Percentiles rank a stretch among this genome's conserved stretches.
These are phyloP conservation scores for Betta splendens DNA, from an alignment of 2,797 vertebrate genomes.

Conservation along the genomic window DNA sequence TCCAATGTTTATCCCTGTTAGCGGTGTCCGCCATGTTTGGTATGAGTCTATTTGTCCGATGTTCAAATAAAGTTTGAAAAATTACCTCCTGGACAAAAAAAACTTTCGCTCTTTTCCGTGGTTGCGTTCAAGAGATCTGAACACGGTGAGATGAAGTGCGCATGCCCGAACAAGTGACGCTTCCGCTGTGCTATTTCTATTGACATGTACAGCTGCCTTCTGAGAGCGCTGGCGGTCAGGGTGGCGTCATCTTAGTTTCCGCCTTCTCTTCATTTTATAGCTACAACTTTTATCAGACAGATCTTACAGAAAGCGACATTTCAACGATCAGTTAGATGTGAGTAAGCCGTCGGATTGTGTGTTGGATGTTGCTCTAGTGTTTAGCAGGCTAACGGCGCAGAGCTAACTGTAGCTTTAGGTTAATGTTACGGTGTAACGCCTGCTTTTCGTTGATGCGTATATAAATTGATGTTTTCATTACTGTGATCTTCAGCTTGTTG, in stretches of 20 bases:
- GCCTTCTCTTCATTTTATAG: no score
- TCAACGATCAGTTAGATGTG: neutral
- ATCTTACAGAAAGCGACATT: neutral
- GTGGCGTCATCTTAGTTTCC: neutral
- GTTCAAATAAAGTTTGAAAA: no score
- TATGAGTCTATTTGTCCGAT: no score
- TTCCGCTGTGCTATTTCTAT: neutral
- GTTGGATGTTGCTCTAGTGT: neutral
- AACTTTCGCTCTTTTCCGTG: no score
- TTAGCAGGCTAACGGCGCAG: slow-evolving; percentile 9
- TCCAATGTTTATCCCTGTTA: no score
- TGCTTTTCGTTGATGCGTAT: no score
- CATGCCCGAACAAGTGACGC: slow-evolving; percentile 5
- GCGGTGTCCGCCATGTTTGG: no score
- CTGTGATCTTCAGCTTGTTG: no score
- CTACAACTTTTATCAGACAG: neutral
- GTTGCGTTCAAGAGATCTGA: neutral
- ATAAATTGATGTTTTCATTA: no score
- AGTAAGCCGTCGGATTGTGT: neutral
- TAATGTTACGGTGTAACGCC: no score
- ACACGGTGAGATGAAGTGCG: neutral
- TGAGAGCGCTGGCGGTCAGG: neutral
- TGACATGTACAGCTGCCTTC: neutral
- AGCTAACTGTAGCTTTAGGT: slow-evolving; percentile 24
- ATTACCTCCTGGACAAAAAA: neutral